Evolutionary conservation across 2,113 vertebrate species (phyloP).

Genomic region (Lontra canadensis): DNA sequence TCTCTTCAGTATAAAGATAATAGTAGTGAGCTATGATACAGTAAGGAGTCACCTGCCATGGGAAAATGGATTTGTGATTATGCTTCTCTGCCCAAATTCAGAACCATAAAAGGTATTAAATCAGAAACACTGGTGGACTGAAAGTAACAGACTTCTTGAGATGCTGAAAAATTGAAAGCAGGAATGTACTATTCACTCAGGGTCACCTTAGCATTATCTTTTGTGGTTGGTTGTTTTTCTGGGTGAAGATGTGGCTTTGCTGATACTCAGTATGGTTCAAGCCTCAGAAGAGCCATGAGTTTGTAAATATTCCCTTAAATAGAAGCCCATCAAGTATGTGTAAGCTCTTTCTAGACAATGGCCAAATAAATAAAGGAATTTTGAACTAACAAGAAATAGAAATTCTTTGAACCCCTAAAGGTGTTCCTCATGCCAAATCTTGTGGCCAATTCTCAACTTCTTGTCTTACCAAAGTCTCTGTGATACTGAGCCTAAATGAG

Average conservation of each 20-base stretch:
- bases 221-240: neutral
- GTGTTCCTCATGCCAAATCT: neutral
- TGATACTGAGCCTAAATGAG: neutral
- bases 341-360: neutral
- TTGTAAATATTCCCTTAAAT: neutral
- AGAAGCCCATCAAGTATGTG: neutral
- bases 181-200: neutral
- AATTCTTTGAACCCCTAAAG: neutral
- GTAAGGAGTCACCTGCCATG: neutral
- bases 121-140: neutral
- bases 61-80: neutral
- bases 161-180: neutral
- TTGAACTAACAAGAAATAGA: neutral
- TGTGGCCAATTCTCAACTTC: neutral
- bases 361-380: neutral
- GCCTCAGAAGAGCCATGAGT: neutral
- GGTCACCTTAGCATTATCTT: neutral
- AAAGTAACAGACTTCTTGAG: neutral
- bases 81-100: conserved; percentile 8
- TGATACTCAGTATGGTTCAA: neutral
- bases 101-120: neutral
- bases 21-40: neutral
- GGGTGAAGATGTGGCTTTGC: neutral
- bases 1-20: neutral
- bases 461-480: neutral